These are phyloP conservation scores for Acanthis flammea DNA, from an alignment of 2,797 vertebrate genomes.

Conservation along the genomic window DNA sequence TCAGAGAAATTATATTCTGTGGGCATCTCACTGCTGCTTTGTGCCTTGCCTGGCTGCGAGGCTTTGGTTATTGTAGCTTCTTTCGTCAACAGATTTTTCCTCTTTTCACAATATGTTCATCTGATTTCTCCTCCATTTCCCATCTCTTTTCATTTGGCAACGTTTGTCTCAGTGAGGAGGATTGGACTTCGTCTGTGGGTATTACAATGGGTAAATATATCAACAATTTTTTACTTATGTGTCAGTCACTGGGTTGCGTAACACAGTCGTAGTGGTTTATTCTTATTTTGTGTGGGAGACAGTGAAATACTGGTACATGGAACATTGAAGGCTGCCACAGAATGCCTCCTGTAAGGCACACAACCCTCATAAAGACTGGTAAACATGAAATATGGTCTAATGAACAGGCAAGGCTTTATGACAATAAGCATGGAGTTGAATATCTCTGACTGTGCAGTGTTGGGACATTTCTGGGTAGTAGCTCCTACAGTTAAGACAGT, in stretches of 20 bases:
- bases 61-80: not conserved
- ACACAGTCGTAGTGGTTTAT: not conserved
- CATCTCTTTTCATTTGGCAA: not conserved
- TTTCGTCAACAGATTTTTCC: not conserved
- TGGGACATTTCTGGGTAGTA: not conserved
- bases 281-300: not conserved
- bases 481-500: not conserved
- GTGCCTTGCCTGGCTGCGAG: not conserved
- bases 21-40: not conserved
- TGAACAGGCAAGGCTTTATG: not conserved
- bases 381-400: not conserved
- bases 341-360: not conserved
- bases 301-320: not conserved
- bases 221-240: not conserved
- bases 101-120: not conserved
- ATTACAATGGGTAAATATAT: slow-evolving; percentile 1
- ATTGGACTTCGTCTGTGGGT: not conserved
- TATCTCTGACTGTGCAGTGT: not conserved
- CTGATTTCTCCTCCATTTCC: not conserved
- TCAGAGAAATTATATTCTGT: not conserved
- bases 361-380: not conserved
- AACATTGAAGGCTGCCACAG: not conserved
- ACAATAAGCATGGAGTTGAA: not conserved
- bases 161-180: not conserved
- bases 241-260: not conserved